These are phyloP conservation scores for Semaprochilodus insignis DNA, from an alignment of 2,797 vertebrate genomes.

Conservation along the genomic window DNA sequence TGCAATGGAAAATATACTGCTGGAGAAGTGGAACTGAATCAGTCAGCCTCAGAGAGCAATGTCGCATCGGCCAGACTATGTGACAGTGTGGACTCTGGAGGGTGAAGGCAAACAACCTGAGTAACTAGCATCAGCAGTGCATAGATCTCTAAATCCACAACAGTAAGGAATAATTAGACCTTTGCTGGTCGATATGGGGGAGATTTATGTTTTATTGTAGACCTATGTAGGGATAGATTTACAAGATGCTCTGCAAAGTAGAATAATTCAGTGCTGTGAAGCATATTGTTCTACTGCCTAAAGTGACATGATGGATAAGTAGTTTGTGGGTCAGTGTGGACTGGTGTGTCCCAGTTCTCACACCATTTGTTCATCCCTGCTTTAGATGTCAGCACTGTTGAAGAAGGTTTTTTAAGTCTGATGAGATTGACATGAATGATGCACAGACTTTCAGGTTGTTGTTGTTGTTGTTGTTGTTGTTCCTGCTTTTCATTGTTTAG, in stretches of 20 bases:
- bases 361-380: not conserved
- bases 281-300: conserved; percentile 11
- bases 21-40: not conserved
- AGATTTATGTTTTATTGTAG: conserved; percentile 19
- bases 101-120: not conserved
- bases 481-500: not conserved
- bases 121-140: not conserved
- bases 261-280: conserved; percentile 38
- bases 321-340: conserved; percentile 18
- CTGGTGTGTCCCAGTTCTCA: conserved; percentile 4
- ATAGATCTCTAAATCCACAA: not conserved
- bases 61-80: not conserved
- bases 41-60: not conserved
- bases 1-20: not conserved
- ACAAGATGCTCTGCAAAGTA: not conserved
- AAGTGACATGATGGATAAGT: conserved; percentile 27
- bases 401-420: not conserved
- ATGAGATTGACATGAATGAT: not conserved
- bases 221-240: conserved; percentile 8
- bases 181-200: not conserved
- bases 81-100: not conserved
- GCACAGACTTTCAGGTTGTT: not conserved
- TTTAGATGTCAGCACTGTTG: not conserved
- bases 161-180: not conserved
- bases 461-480: not conserved